phyloP scores from a whole-genome alignment of 2,797 vertebrate species.

The Heterohyrax brucei region DNA sequence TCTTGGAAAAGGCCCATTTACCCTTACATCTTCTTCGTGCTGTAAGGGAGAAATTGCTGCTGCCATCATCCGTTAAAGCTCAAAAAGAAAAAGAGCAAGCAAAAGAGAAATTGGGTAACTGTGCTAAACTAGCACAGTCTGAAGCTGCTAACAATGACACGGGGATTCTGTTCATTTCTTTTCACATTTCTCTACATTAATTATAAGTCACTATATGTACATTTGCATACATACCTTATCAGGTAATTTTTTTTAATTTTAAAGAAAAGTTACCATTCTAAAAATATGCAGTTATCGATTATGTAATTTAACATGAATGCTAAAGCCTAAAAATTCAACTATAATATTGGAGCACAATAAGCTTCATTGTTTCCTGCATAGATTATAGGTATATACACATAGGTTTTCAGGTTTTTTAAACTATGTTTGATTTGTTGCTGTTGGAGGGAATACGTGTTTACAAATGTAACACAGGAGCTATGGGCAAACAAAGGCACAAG shows the following conservation, averaged over 20 bases:
- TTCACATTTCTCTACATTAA: constrained; percentile 30
- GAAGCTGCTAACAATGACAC: background rate
- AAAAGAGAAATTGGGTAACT: background rate
- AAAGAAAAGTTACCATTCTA: constrained; percentile 59
- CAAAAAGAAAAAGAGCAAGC: background rate
- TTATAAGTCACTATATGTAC: background rate
- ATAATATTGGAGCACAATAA: constrained; percentile 17
- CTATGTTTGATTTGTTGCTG: background rate
- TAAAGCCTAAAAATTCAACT: constrained; percentile 1
- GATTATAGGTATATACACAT: background rate
- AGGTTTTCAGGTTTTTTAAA: constrained; percentile 48
- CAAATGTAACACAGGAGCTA: background rate
- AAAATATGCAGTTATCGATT: constrained; percentile 5
- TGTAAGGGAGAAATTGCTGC: background rate
- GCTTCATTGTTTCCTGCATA: background rate
- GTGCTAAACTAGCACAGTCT: background rate
- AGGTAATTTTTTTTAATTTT: constrained; percentile 20
- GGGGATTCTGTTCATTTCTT: constrained; percentile 39
- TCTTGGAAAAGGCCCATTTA: background rate
- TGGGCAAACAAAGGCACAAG: background rate
- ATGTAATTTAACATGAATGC: constrained; percentile 20
- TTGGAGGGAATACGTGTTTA: constrained; percentile 17
- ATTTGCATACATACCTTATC: constrained; percentile 14
- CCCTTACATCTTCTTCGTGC: background rate
- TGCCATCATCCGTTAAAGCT: background rate